Evolutionary conservation across 2,888 invertebrate species (phyloP).

Genomic region (Gibbula magus): DNA sequence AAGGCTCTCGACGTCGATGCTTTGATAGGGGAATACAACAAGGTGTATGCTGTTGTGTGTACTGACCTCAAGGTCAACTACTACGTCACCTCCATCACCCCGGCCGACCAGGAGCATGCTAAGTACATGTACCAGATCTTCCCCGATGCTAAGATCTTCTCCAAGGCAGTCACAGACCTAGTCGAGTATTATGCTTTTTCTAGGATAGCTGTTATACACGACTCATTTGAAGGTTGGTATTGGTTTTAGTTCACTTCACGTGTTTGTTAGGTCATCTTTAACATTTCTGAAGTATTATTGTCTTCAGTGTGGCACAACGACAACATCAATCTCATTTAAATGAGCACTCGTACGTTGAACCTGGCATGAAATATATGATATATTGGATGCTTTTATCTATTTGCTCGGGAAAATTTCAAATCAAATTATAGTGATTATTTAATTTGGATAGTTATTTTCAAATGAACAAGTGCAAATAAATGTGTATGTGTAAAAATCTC

Average conservation of each 20-base stretch:
- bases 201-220: constrained; percentile 58
- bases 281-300: not conserved
- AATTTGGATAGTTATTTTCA: too few species aligned
- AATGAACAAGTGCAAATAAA: too few species aligned
- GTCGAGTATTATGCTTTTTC: constrained; percentile 57
- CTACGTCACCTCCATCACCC: constrained; percentile 63
- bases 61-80: constrained; percentile 65
- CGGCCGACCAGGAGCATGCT: constrained; percentile 38
- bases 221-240: constrained; percentile 50
- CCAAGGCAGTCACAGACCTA: constrained; percentile 57
- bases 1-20: constrained; percentile 48
- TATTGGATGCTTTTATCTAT: too few species aligned
- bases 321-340: too few species aligned
- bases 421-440: too few species aligned
- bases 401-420: too few species aligned
- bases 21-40: constrained; percentile 64
- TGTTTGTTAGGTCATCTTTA: too few species aligned
- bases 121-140: constrained; percentile 58
- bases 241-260: too few species aligned
- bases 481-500: too few species aligned
- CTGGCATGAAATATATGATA: too few species aligned
- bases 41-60: constrained; percentile 57
- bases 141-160: constrained; percentile 52
- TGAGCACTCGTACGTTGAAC: too few species aligned
- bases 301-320: too few species aligned